These are phyloP conservation scores for Orthonevra nobilis DNA, from an alignment of 2,888 invertebrate species.

Conservation along the genomic window DNA sequence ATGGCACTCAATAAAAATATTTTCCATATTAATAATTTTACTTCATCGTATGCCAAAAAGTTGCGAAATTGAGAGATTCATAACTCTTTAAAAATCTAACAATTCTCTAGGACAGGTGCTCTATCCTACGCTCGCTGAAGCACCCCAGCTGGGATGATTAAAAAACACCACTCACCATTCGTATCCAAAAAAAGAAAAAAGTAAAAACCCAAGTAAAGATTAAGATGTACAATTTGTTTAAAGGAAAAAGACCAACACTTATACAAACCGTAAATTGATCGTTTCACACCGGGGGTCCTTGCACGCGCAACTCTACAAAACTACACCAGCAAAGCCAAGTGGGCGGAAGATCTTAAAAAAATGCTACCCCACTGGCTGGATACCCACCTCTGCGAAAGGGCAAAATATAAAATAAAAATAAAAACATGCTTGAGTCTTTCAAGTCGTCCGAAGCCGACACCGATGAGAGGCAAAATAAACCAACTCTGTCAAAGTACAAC, in stretches of 20 bases:
- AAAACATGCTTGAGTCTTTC: too few relatives aligned
- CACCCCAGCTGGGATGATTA: constrained; percentile 44
- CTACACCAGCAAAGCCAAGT: constrained; percentile 29
- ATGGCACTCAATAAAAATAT: too few relatives aligned
- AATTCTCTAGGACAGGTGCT: constrained; percentile 17
- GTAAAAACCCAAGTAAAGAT: constrained; percentile 49
- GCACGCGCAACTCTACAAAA: constrained; percentile 15
- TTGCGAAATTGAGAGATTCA: too few relatives aligned
- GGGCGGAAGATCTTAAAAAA: constrained; percentile 62
- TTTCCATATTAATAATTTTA: too few relatives aligned
- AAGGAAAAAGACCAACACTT: constrained; percentile 59
- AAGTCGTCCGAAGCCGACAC: constrained; percentile 23
- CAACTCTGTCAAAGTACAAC: constrained; percentile 44
- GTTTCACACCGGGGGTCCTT: constrained; percentile 44
- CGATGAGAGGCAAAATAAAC: constrained; percentile 39
- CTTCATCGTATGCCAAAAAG: too few relatives aligned
- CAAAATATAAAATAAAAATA: too few relatives aligned
- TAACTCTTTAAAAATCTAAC: too few relatives aligned
- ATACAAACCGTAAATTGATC: constrained; percentile 57
- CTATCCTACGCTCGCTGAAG: constrained; percentile 1
- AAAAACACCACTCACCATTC: constrained; percentile 37
- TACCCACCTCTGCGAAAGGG: too few relatives aligned
- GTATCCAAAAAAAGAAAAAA: constrained; percentile 17
- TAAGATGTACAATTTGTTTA: constrained; percentile 59
- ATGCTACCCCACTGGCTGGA: constrained; percentile 45